phyloP scores from a whole-genome alignment of 2,888 invertebrate species.

The Eristalis tenax region DNA sequence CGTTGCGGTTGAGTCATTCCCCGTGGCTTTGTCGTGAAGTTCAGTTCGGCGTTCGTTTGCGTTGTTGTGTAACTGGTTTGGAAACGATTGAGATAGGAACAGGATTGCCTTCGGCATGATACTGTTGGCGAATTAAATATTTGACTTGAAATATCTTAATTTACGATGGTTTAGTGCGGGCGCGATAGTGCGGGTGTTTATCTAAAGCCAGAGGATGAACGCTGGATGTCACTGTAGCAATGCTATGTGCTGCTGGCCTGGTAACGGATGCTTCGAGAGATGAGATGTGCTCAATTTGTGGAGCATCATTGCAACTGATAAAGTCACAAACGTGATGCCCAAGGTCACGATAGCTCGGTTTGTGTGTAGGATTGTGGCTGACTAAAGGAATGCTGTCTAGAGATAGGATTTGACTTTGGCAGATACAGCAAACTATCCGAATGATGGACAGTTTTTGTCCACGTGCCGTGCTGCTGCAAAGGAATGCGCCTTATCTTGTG shows the following conservation, averaged over 20 bases:
- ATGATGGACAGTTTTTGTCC: neutral
- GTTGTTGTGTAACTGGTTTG: slow-evolving; percentile 48
- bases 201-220: slow-evolving; percentile 7
- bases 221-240: neutral
- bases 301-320: neutral
- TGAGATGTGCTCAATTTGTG: neutral
- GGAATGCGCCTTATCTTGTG: neutral
- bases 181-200: slow-evolving; percentile 18
- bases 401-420: neutral
- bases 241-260: neutral
- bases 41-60: neutral
- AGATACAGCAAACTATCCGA: neutral
- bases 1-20: slow-evolving; percentile 35
- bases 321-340: neutral
- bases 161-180: slow-evolving; percentile 11
- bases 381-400: neutral
- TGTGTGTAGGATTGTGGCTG: no score
- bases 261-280: neutral
- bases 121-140: slow-evolving; percentile 18
- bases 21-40: slow-evolving; percentile 10
- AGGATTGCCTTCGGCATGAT: slow-evolving; percentile 6
- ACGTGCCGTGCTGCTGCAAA: neutral
- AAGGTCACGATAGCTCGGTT: neutral
- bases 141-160: slow-evolving; percentile 4
- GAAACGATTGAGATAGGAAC: slow-evolving; percentile 3